phyloP scores from a whole-genome alignment of 2,797 vertebrate genomes.

The Lithobates pipiens region DNA sequence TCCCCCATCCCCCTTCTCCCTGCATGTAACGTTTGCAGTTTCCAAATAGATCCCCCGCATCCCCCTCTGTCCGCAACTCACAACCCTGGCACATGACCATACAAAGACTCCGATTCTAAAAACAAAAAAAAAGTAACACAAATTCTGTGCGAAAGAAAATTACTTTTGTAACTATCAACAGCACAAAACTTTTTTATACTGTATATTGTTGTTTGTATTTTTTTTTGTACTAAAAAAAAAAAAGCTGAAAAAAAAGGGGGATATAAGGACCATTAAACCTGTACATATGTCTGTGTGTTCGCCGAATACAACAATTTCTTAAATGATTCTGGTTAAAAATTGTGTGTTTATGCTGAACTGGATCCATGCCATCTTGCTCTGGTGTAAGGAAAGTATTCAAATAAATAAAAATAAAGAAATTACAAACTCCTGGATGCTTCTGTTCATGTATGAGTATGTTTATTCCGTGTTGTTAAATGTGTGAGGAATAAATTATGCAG shows the following conservation, averaged over 20 bases:
- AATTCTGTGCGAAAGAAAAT: constrained; percentile 68
- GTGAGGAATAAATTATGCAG: too few species aligned
- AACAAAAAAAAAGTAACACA: constrained; percentile 36
- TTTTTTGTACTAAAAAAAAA: constrained; percentile 90
- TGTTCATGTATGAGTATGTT: background rate
- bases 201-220: constrained; percentile 97
- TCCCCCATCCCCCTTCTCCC: background rate
- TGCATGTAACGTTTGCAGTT: constrained; percentile 35
- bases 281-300: constrained; percentile 89
- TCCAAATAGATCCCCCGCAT: constrained; percentile 8
- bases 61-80: constrained; percentile 11
- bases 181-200: constrained; percentile 91
- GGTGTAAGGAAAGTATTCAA: constrained; percentile 90
- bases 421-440: background rate
- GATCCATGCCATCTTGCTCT: constrained; percentile 80
- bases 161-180: constrained; percentile 95
- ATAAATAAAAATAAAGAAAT: constrained; percentile 27
- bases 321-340: constrained; percentile 83
- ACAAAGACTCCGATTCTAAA: background rate
- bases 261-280: constrained; percentile 65
- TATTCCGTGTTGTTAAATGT: background rate
- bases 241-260: constrained; percentile 63
- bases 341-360: constrained; percentile 84
- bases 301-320: constrained; percentile 86
- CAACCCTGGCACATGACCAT: constrained; percentile 40